Evolutionary conservation across 2,797 vertebrate species (phyloP), one percentile per base, ranked within the genome.

Genomic region (Threskiornis aethiopicus): DNA sequence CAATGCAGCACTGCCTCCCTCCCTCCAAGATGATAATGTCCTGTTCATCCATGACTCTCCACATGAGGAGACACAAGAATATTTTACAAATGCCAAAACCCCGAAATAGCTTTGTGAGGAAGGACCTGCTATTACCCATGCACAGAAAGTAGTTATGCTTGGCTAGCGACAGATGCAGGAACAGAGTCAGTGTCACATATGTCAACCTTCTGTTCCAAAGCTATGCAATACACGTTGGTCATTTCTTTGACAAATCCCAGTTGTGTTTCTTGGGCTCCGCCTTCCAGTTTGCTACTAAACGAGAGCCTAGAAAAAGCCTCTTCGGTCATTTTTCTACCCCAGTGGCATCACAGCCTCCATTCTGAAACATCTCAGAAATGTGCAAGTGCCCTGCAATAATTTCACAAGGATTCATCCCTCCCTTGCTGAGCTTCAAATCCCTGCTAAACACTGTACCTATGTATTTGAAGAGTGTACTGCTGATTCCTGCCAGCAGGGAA

Each of bases 401-500:
- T 81, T 83, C 59, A 35, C 11, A 62, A 35, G 51, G 37, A 44
- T 69, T 62, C 37, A n/a, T n/a, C 61, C 31, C 42, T 52, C 13
- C 11, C 49, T 37, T 39, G 37, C 71, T 35, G 62, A 91, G 46
- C 41, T 59, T 17, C 55, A 57, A 22, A 16, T 5, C 61, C 54
- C 46, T 86, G 83, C 37, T 71, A 18, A 69, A 18, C 73, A 73
- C 70, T 61, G 17, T 97, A 99, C 99, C 99, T 97, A 86, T 99
- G 86, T 99, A 98, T 59, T 97, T 96, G 90, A 98, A 99, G 83
- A 99, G 98, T 2, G 97, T 97, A 87, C 97, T 99, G 98, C 99
- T 99, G 96, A 99, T 98, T 49, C 98, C 98, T 1, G 99, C 99
- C 91, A 99, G 98, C 79, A 99, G 97, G 51, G 99, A 99, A 85